Evolutionary conservation across 2,888 invertebrate genomes (phyloP).

Genomic region (Temnothorax rugatulus): DNA sequence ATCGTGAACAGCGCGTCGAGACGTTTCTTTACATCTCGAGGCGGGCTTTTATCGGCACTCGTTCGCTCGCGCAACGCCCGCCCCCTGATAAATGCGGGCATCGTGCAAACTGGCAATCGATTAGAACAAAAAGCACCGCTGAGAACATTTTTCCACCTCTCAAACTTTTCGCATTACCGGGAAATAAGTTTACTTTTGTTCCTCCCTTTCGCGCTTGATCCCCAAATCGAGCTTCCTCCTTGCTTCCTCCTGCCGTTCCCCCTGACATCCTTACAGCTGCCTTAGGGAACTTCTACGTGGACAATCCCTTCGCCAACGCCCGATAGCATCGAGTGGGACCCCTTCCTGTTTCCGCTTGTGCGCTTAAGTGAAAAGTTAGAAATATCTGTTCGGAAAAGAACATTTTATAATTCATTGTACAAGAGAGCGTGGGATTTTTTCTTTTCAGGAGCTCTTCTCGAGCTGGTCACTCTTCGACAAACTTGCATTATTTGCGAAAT

Average conservation of each 20-base stretch:
- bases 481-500: conserved; percentile 17
- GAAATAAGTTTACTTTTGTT: conserved; percentile 75
- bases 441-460: neutral
- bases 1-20: conserved; percentile 36
- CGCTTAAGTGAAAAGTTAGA: conserved; percentile 56
- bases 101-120: conserved; percentile 68
- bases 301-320: conserved; percentile 42
- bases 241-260: neutral
- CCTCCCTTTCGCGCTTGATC: conserved; percentile 59
- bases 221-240: conserved; percentile 54
- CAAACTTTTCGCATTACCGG: conserved; percentile 78
- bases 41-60: conserved; percentile 52
- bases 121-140: conserved; percentile 65
- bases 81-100: conserved; percentile 68
- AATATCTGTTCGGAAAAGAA: conserved; percentile 39
- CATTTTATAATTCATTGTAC: conserved; percentile 45
- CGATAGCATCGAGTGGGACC: conserved; percentile 34
- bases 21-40: conserved; percentile 59
- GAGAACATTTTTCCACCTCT: conserved; percentile 70
- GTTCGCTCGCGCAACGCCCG: conserved; percentile 51
- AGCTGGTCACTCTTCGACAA: neutral
- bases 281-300: conserved; percentile 50
- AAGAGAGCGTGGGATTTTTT: conserved; percentile 27
- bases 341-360: conserved; percentile 24
- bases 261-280: conserved; percentile 35